phyloP scores from a whole-genome alignment of 2,113 vertebrate genomes.

The Chloropsis hardwickii region DNA sequence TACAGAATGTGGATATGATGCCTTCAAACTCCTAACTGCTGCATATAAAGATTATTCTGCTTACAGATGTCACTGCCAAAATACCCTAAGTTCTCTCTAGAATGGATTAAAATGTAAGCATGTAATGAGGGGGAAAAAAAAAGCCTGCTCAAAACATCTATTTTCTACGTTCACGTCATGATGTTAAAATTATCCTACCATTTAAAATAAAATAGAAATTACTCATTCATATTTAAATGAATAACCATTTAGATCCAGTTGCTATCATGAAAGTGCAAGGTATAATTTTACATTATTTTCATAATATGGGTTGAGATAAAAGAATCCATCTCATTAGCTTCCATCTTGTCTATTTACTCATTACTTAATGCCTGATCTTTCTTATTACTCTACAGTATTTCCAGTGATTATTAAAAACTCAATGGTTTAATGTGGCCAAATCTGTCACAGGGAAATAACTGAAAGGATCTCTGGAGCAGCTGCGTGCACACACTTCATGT shows the following conservation, averaged over 20 bases:
- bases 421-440: slow-evolving; percentile 76
- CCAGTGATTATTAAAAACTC: slow-evolving; percentile 72
- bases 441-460: slow-evolving; percentile 75
- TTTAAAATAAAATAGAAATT: slow-evolving; percentile 66
- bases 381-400: slow-evolving; percentile 70
- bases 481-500: slow-evolving; percentile 67
- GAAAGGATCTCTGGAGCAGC: slow-evolving; percentile 70
- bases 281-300: slow-evolving; percentile 83
- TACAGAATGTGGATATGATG: background rate
- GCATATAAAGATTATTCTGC: background rate
- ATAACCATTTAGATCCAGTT: slow-evolving; percentile 71
- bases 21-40: background rate
- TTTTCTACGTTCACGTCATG: slow-evolving; percentile 18
- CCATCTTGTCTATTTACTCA: slow-evolving; percentile 75
- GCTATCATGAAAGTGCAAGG: slow-evolving; percentile 72
- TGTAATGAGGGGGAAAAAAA: background rate
- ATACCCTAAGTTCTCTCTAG: background rate
- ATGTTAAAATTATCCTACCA: slow-evolving; percentile 68
- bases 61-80: slow-evolving; percentile 9
- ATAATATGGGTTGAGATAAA: slow-evolving; percentile 78
- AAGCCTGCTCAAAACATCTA: slow-evolving; percentile 23
- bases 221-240: slow-evolving; percentile 81
- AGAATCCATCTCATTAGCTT: slow-evolving; percentile 77
- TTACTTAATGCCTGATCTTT: slow-evolving; percentile 72
- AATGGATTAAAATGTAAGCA: slow-evolving; percentile 2